phyloP scores from a whole-genome alignment of 2,888 invertebrate genomes.

The Drosophila fulvimacula region DNA sequence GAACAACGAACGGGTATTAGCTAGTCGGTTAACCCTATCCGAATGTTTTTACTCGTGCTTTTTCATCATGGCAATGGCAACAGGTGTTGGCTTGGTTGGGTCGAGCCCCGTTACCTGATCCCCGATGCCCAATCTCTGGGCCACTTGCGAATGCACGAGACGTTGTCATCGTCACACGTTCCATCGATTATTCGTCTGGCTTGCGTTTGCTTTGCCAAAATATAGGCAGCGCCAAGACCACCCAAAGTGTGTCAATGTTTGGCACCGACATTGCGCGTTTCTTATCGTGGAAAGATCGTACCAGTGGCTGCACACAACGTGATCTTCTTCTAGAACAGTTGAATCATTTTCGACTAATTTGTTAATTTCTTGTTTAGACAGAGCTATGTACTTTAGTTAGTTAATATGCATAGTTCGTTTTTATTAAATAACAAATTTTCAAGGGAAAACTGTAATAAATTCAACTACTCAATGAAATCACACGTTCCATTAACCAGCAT shows the following conservation, averaged over 20 bases:
- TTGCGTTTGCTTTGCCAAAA: conserved; percentile 61
- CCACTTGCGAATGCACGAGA: conserved; percentile 46
- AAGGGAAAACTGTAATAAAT: too few species aligned
- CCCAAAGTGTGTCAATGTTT: conserved; percentile 80
- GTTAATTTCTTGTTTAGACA: not conserved
- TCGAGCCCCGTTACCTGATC: not conserved
- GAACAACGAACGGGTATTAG: not conserved
- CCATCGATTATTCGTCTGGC: conserved; percentile 68
- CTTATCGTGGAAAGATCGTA: conserved; percentile 36
- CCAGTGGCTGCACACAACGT: conserved; percentile 9
- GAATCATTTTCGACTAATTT: not conserved
- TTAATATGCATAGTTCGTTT: not conserved
- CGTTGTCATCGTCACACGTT: conserved; percentile 64
- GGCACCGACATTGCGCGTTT: conserved; percentile 41
- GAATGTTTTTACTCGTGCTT: not conserved
- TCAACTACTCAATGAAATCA: too few species aligned
- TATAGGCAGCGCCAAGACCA: conserved; percentile 72
- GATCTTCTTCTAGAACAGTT: conserved; percentile 1
- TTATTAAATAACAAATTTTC: too few species aligned
- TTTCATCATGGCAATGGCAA: conserved; percentile 50
- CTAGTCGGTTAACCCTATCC: not conserved
- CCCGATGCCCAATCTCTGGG: not conserved
- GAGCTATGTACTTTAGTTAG: not conserved
- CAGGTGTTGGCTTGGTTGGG: conserved; percentile 54
- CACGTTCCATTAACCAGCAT: too few species aligned